Conservation (phyloP, 2,113 vertebrate species). For the Vulpes lagopus region DNA sequence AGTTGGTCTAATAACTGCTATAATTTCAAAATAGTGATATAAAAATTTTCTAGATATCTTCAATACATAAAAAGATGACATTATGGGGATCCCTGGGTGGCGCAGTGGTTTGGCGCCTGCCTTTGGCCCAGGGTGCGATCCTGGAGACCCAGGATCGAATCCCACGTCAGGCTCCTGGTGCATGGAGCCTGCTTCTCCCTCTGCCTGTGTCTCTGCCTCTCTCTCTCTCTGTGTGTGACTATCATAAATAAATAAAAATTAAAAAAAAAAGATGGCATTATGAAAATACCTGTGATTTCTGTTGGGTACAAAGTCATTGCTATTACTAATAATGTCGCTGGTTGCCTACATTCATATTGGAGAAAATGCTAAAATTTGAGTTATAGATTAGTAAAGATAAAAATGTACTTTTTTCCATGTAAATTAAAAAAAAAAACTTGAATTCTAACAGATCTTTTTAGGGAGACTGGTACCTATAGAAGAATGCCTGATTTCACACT, state of each 20-base stretch:
- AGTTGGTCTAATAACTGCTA: neutral
- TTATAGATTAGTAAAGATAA: neutral
- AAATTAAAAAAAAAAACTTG: neutral
- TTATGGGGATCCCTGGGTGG: neutral
- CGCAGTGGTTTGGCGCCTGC: too few relatives aligned
- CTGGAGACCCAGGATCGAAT: too few relatives aligned
- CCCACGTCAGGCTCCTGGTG: too few relatives aligned
- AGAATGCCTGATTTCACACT: neutral
- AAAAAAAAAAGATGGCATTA: neutral
- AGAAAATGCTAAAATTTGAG: neutral
- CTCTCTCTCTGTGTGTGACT: too few relatives aligned
- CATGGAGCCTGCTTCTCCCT: too few relatives aligned
- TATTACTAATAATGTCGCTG: neutral
- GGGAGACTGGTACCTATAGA: neutral
- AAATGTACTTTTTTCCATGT: neutral
- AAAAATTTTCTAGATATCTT: neutral
- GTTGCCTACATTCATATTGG: neutral
- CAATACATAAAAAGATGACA: neutral
- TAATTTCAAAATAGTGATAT: neutral
- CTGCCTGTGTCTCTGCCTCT: too few relatives aligned
- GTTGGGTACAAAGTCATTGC: neutral
- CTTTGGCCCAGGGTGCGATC: too few relatives aligned
- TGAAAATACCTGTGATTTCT: conserved; percentile 25
- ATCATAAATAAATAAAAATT: too few relatives aligned
- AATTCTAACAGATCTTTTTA: neutral